A percentile compares a stretch with the other conserved stretches of the same genome.
Conservation (phyloP, 2,113 vertebrate species). For the Sarotherodon lohbergeri region DNA sequence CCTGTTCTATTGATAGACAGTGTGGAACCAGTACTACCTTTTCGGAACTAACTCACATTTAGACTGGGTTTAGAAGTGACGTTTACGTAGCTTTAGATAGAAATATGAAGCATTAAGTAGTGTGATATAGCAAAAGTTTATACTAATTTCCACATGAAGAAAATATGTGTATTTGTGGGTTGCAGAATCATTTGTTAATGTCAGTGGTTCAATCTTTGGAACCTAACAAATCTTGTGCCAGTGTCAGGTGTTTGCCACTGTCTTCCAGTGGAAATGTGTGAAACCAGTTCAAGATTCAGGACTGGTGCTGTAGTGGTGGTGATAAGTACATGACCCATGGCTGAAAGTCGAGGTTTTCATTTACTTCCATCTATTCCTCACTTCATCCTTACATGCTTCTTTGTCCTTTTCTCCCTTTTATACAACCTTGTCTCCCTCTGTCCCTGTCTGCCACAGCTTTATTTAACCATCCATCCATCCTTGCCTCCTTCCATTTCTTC, state of each 20-base stretch:
- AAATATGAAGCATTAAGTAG: neutral
- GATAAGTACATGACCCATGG: neutral
- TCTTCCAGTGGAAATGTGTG: neutral
- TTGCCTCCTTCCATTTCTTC: neutral
- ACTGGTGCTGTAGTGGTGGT: neutral
- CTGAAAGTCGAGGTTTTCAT: neutral
- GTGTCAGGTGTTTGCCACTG: neutral
- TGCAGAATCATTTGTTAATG: neutral
- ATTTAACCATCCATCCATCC: constrained; percentile 19
- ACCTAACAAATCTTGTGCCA: neutral
- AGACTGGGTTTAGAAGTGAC: neutral
- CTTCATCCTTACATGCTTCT: neutral
- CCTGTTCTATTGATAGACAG: neutral
- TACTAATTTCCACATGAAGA: neutral
- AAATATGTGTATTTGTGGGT: neutral
- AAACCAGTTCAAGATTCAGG: neutral
- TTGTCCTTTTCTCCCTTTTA: neutral
- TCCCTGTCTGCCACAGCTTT: constrained; percentile 15
- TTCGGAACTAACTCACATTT: neutral
- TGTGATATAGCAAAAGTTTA: neutral
- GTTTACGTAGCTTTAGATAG: fast-evolving
- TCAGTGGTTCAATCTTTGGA: neutral
- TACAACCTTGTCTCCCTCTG: neutral
- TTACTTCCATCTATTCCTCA: neutral
- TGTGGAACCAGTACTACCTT: neutral